A percentile compares a stretch with the other conserved stretches of the same genome.
These are phyloP conservation scores for Epistrophe eligans DNA, from an alignment of 2,888 invertebrate genomes.

Conservation along the genomic window DNA sequence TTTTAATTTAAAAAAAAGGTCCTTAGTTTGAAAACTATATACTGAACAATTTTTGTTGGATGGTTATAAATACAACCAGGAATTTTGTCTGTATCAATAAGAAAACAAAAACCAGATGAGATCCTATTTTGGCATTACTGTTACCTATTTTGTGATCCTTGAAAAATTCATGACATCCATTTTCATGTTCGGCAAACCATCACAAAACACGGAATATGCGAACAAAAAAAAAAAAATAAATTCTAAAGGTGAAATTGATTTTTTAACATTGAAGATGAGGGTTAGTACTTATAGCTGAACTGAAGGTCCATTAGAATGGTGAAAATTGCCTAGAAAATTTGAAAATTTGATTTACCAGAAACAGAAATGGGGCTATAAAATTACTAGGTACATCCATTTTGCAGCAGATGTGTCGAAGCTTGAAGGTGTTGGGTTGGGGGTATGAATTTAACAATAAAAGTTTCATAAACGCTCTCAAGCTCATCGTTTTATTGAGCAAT, in stretches of 20 bases:
- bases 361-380: slow-evolving; percentile 38
- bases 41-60: background rate
- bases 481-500: slow-evolving; percentile 67
- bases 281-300: background rate
- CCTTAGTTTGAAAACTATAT: background rate
- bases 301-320: slow-evolving; percentile 36
- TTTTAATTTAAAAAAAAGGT: background rate
- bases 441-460: slow-evolving; percentile 39
- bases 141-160: slow-evolving; percentile 40
- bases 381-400: slow-evolving; percentile 46
- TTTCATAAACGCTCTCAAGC: slow-evolving; percentile 19
- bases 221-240: slow-evolving; percentile 51
- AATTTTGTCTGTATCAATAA: slow-evolving; percentile 23
- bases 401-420: slow-evolving; percentile 23
- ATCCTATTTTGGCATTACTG: background rate
- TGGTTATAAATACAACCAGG: background rate
- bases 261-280: slow-evolving; percentile 22
- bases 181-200: slow-evolving; percentile 21
- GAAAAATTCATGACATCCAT: slow-evolving; percentile 47
- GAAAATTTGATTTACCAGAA: slow-evolving; percentile 69
- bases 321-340: slow-evolving; percentile 68
- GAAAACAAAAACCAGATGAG: background rate
- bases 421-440: background rate
- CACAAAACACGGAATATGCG: slow-evolving; percentile 22
- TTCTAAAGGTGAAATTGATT: slow-evolving; percentile 65